Conservation (phyloP, 2,113 vertebrate species). For the Myiagra hebetior region DNA sequence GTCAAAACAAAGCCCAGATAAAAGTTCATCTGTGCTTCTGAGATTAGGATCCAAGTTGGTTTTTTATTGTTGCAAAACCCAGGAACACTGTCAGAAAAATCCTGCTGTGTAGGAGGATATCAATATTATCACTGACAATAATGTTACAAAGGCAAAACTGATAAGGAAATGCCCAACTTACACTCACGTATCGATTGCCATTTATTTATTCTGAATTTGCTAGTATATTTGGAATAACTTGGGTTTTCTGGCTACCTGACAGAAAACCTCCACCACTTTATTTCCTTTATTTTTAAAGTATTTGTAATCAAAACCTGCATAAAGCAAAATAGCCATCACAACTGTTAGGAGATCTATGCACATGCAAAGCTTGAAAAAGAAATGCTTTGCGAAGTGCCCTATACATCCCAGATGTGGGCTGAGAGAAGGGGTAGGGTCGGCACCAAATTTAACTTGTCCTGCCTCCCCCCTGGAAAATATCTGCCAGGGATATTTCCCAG, state of each 20-base stretch:
- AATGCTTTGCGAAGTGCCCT: not conserved
- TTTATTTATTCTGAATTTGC: not conserved
- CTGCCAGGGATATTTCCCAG: not conserved
- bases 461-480: not conserved
- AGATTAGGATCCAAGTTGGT: not conserved
- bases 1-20: not conserved
- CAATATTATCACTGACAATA: not conserved
- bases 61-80: not conserved
- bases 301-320: not conserved
- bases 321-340: not conserved
- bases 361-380: not conserved
- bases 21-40: not conserved
- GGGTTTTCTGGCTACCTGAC: not conserved
- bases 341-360: fast-evolving
- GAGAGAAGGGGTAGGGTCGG: not conserved
- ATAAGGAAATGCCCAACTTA: not conserved
- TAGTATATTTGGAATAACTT: not conserved
- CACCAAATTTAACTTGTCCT: not conserved
- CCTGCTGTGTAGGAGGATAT: not conserved
- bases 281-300: not conserved
- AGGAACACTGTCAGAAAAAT: not conserved
- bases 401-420: not conserved
- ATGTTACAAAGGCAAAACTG: not conserved
- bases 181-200: not conserved
- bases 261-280: fast-evolving